These are phyloP conservation scores for Sphaerophoria rueppellii DNA, from an alignment of 2,888 invertebrate genomes.

Conservation along the genomic window DNA sequence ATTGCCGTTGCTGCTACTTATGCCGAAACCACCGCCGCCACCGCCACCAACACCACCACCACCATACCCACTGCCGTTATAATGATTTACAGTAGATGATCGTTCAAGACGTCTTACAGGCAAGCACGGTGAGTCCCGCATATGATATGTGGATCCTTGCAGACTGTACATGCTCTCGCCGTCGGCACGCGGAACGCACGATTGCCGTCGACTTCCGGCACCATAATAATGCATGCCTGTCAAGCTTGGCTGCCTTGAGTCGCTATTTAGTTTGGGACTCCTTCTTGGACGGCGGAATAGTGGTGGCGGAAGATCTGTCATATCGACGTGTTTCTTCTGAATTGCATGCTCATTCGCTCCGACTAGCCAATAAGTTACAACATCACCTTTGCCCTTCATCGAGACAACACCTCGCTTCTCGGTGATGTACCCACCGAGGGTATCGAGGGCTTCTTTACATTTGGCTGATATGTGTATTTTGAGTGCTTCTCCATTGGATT, in stretches of 20 bases:
- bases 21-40: neutral
- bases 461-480: slow-evolving; percentile 93
- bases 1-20: slow-evolving; percentile 57
- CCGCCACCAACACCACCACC: neutral
- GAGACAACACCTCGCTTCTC: slow-evolving; percentile 91
- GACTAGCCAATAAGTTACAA: slow-evolving; percentile 81
- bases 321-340: slow-evolving; percentile 88
- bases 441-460: slow-evolving; percentile 91
- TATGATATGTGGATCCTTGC: slow-evolving; percentile 82
- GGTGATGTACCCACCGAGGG: slow-evolving; percentile 91
- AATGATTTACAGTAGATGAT: slow-evolving; percentile 70
- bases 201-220: slow-evolving; percentile 86
- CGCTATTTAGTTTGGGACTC: slow-evolving; percentile 90
- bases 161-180: slow-evolving; percentile 84
- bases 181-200: slow-evolving; percentile 85
- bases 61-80: slow-evolving; percentile 70
- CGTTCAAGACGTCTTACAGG: slow-evolving; percentile 79
- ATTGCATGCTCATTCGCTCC: slow-evolving; percentile 91
- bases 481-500: slow-evolving; percentile 94
- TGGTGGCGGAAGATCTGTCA: slow-evolving; percentile 89
- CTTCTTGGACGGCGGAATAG: slow-evolving; percentile 91
- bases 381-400: slow-evolving; percentile 93
- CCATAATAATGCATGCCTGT: slow-evolving; percentile 84
- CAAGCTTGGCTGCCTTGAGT: slow-evolving; percentile 90
- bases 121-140: slow-evolving; percentile 81